Evolutionary conservation across 2,888 invertebrate genomes (phyloP).

Genomic region (Phyto melanocephala): DNA sequence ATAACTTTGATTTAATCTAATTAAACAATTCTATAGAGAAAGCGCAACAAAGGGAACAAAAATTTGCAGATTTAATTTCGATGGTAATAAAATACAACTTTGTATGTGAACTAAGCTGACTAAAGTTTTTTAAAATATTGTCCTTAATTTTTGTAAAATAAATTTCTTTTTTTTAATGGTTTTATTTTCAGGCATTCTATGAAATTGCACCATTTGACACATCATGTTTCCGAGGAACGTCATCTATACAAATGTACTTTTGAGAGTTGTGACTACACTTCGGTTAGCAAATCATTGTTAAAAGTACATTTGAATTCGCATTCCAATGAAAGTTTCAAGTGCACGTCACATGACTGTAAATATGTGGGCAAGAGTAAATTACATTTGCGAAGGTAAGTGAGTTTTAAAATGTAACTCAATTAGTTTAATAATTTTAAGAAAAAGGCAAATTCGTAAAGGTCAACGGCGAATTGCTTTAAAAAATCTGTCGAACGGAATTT

Average conservation of each 20-base stretch:
- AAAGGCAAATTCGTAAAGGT: too few species aligned
- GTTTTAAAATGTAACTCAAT: neutral
- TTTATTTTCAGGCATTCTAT: constrained; percentile 54
- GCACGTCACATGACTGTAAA: constrained; percentile 78
- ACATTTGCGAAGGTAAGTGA: constrained; percentile 74
- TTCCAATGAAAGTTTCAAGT: constrained; percentile 79
- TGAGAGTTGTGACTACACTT: constrained; percentile 81
- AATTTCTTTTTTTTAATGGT: constrained; percentile 3
- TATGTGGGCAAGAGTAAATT: constrained; percentile 80
- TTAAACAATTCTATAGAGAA: constrained; percentile 69
- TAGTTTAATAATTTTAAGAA: too few species aligned
- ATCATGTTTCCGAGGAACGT: constrained; percentile 72
- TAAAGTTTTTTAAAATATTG: neutral
- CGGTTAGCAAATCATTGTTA: constrained; percentile 81
- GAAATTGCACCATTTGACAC: constrained; percentile 80
- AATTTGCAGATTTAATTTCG: constrained; percentile 56
- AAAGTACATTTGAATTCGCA: constrained; percentile 81
- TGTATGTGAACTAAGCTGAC: constrained; percentile 16
- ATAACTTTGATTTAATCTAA: constrained; percentile 76
- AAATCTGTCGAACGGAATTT: too few species aligned
- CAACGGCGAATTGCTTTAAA: too few species aligned
- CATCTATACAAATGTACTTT: constrained; percentile 80
- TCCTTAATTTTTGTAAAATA: constrained; percentile 24
- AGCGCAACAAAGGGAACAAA: constrained; percentile 26
- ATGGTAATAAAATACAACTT: constrained; percentile 60